A percentile compares a stretch with the other conserved stretches of the same genome.
Conservation (phyloP, 2,888 invertebrate genomes). For the Erebia epiphron region DNA sequence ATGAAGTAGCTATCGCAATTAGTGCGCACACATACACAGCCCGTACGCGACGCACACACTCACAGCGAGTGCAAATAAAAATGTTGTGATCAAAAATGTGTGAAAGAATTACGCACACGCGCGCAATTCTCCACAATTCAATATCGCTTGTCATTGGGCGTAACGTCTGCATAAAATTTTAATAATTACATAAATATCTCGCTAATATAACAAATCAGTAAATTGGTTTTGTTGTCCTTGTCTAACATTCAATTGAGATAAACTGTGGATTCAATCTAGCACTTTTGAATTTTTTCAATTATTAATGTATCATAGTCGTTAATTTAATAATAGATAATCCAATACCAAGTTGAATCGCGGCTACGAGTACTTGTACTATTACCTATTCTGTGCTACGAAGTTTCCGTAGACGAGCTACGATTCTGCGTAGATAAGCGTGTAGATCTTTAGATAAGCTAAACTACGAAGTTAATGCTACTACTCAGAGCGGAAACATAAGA, state of each 20-base stretch:
- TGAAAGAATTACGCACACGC: slow-evolving; percentile 75
- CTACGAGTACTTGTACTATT: background rate
- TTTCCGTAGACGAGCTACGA: slow-evolving; percentile 13
- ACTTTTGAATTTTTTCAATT: background rate
- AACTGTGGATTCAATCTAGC: too few relatives aligned
- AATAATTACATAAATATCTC: slow-evolving; percentile 32
- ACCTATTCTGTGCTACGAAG: background rate
- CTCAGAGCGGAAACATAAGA: background rate
- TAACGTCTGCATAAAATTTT: slow-evolving; percentile 60
- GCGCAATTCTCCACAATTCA: slow-evolving; percentile 69
- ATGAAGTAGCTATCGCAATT: slow-evolving; percentile 83
- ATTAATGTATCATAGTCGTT: background rate
- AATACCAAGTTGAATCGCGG: background rate
- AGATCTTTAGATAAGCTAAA: background rate
- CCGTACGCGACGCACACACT: slow-evolving; percentile 56
- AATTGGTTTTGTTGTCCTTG: slow-evolving; percentile 19
- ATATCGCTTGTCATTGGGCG: slow-evolving; percentile 77
- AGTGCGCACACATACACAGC: slow-evolving; percentile 56
- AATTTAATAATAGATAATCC: background rate
- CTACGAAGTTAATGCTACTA: background rate
- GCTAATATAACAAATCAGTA: slow-evolving; percentile 19
- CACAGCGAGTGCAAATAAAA: slow-evolving; percentile 65
- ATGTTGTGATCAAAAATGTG: slow-evolving; percentile 79
- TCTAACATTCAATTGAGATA: slow-evolving; percentile 5
- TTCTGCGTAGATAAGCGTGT: background rate